Base-by-base conservation (phyloP, 2,113 vertebrate species). In the Anoplopoma fimbria region DNA sequence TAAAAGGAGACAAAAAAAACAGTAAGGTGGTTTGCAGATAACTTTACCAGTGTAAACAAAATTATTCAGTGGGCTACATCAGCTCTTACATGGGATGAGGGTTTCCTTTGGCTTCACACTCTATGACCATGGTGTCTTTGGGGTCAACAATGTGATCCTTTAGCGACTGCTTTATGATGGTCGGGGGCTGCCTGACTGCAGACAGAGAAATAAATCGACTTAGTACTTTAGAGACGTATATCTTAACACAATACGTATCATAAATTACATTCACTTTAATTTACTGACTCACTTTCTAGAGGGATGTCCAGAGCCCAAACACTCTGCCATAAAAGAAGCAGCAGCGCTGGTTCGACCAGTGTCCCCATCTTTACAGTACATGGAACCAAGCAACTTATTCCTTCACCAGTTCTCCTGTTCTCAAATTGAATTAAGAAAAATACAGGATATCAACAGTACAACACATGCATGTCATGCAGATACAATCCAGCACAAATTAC, bases 91-190 rank as follows among this genome's bases (percentile, higher is more conserved):
- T 97, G 81, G 98, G 98, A 71, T 95, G 82, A 0, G 98, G 98
- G 85, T 98, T 99, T 81, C 98, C 98, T 87, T 97, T 97, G 45
- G 95, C 98, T 88, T 99, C 98, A 75, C 98, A 99, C 58, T 99
- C 97, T 33, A 99, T 97, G 82, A 97, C 88, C 91, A 99, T 99
- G 80, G 97, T 97, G 14, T 99, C 97, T 33, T 96, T 96, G 8
- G 98, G 97, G 87, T 99, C 98, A 55, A 99, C 97, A 38, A 99
- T 97, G 79, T 99, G 96, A 70, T 99, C 96, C 93, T 97, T 98
- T 92, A 96, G 89, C 0, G 97, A 99, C 94, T 99, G 97, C 87
- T 97, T 98, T 90, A 94, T 97, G 92, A 99, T 99, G 3, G 97
- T 97, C 8, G 98, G 98, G 9, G 98, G 98, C 91, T 99, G 98